A percentile compares a stretch with the other conserved stretches of the same genome.
These are phyloP conservation scores for Pecten maximus DNA, from an alignment of 2,888 invertebrate species.

Conservation along the genomic window DNA sequence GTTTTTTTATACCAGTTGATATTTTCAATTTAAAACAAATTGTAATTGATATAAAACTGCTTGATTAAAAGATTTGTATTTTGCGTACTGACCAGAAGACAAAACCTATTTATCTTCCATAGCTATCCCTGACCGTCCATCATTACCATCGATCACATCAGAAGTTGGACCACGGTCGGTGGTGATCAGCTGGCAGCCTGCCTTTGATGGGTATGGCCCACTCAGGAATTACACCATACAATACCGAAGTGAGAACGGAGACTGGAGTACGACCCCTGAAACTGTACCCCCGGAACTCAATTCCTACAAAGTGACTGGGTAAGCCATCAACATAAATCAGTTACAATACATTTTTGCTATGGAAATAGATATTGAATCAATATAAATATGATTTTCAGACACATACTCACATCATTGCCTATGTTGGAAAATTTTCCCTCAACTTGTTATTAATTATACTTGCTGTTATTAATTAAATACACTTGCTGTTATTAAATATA, in stretches of 20 bases:
- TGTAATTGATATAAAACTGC: too few relatives aligned
- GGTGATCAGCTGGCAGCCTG: conserved; percentile 98
- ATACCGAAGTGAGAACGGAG: conserved; percentile 83
- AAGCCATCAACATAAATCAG: conserved; percentile 48
- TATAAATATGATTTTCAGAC: too few relatives aligned
- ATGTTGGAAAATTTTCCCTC: too few relatives aligned
- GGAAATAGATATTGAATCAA: too few relatives aligned
- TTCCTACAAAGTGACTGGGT: conserved; percentile 91
- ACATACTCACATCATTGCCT: too few relatives aligned
- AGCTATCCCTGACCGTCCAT: conserved; percentile 94
- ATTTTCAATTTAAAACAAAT: too few relatives aligned
- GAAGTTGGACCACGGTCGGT: conserved; percentile 95
- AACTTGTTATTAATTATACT: too few relatives aligned
- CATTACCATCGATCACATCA: conserved; percentile 92
- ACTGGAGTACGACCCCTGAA: conserved; percentile 90
- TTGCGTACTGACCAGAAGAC: background rate
- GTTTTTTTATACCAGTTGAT: too few relatives aligned
- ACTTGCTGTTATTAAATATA: too few relatives aligned
- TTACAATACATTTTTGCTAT: background rate
- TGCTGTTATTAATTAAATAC: too few relatives aligned
- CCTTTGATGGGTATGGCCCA: conserved; percentile 96
- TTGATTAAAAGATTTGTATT: too few relatives aligned
- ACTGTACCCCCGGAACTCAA: conserved; percentile 93
- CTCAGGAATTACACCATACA: conserved; percentile 96
- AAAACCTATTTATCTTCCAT: too few relatives aligned